Evolutionary conservation across 2,797 vertebrate species (phyloP).

Genomic region (Onychomys leucogaster): DNA sequence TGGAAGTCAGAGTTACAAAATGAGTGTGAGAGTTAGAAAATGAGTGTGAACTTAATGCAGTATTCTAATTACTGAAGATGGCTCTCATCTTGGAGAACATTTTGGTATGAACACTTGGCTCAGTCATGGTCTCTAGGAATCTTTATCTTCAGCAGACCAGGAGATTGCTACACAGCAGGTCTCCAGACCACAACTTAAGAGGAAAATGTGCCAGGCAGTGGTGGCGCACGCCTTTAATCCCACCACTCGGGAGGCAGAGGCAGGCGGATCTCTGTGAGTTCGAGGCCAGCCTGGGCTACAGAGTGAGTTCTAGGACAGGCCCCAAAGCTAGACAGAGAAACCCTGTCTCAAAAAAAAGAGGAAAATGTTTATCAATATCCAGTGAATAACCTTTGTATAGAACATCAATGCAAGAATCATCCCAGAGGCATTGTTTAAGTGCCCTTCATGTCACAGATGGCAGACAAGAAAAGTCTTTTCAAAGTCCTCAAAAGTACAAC

Average conservation of each 20-base stretch:
- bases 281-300: no score
- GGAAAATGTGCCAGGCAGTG: no score
- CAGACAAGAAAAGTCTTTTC: constrained; percentile 17
- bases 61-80: constrained; percentile 37
- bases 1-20: constrained; percentile 25
- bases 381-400: constrained; percentile 23
- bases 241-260: no score
- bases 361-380: not conserved
- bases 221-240: no score
- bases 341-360: no score
- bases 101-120: not conserved
- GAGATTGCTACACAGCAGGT: not conserved
- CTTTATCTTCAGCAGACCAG: not conserved
- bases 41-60: not conserved
- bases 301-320: no score
- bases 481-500: constrained; percentile 32
- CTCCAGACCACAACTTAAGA: not conserved
- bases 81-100: not conserved
- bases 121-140: not conserved
- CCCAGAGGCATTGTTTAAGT: constrained; percentile 8
- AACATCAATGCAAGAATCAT: not conserved
- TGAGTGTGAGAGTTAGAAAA: constrained; percentile 51
- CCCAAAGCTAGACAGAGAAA: no score
- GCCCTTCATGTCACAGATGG: not conserved
- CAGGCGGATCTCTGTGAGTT: no score